Evolutionary conservation across 2,113 vertebrate genomes (phyloP).

Genomic region (Phyllopteryx taeniolatus): DNA sequence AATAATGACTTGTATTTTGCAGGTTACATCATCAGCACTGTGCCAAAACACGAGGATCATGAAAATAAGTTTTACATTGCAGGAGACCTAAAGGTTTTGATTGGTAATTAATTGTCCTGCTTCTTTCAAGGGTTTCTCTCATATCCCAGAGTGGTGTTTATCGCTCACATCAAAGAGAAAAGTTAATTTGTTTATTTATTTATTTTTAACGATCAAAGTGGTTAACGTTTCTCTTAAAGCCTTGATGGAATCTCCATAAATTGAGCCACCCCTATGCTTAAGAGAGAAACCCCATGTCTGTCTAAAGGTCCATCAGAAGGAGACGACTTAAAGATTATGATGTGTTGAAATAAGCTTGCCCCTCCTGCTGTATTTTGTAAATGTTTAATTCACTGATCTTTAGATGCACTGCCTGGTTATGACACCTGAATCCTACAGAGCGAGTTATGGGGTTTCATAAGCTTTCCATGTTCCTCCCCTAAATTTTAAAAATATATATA

Average conservation of each 20-base stretch:
- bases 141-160: constrained; percentile 4
- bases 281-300: not conserved
- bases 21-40: not conserved
- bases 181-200: no score
- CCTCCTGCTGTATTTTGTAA: constrained; percentile 44
- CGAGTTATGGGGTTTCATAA: constrained; percentile 56
- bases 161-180: not conserved
- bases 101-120: not conserved
- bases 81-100: not conserved
- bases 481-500: constrained; percentile 3
- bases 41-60: not conserved
- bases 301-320: constrained; percentile 6
- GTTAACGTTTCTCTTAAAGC: not conserved
- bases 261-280: not conserved
- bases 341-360: constrained; percentile 40
- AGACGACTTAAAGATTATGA: constrained; percentile 6
- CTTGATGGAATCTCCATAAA: not conserved
- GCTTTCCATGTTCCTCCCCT: constrained; percentile 7
- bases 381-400: constrained; percentile 74
- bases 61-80: not conserved
- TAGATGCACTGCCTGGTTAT: constrained; percentile 77
- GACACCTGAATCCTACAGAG: constrained; percentile 79
- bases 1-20: not conserved
- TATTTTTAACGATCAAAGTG: no score
- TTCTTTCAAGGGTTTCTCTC: constrained; percentile 8